Conservation (phyloP, 2,113 vertebrate species). For the Syrmaticus mikado region DNA sequence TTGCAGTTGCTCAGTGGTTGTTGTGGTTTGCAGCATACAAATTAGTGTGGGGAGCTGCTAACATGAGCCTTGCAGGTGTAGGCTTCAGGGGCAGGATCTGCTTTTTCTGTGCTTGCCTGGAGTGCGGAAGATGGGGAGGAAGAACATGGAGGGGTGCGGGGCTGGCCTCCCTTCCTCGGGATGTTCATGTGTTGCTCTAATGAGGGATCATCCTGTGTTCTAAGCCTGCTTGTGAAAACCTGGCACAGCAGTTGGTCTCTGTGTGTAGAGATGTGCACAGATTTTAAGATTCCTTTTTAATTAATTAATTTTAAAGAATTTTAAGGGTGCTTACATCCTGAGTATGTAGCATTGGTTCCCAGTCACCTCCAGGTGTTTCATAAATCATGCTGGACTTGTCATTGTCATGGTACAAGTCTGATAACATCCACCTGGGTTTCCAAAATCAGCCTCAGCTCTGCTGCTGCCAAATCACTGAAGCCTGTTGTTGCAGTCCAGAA, state of each 20-base stretch:
- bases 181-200: neutral
- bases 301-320: neutral
- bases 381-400: fast-evolving
- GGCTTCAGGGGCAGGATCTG: neutral
- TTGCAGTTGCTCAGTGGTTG: neutral
- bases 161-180: fast-evolving
- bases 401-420: neutral
- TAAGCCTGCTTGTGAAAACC: neutral
- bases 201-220: neutral
- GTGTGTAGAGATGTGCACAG: fast-evolving
- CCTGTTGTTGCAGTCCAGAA: neutral
- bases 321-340: neutral
- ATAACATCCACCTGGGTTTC: neutral
- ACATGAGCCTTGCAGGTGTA: neutral
- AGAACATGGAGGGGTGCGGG: fast-evolving
- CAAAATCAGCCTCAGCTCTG: neutral
- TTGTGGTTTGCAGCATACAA: slow-evolving; percentile 40
- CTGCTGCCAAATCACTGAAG: neutral
- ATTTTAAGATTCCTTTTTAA: no score
- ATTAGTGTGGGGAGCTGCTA: slow-evolving; percentile 27
- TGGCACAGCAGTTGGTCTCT: neutral
- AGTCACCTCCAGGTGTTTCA: neutral
- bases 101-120: fast-evolving
- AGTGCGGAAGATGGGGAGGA: fast-evolving
- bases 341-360: neutral